phyloP scores from a whole-genome alignment of 1,140 invertebrate species.

The Macrostomum lignano region DNA sequence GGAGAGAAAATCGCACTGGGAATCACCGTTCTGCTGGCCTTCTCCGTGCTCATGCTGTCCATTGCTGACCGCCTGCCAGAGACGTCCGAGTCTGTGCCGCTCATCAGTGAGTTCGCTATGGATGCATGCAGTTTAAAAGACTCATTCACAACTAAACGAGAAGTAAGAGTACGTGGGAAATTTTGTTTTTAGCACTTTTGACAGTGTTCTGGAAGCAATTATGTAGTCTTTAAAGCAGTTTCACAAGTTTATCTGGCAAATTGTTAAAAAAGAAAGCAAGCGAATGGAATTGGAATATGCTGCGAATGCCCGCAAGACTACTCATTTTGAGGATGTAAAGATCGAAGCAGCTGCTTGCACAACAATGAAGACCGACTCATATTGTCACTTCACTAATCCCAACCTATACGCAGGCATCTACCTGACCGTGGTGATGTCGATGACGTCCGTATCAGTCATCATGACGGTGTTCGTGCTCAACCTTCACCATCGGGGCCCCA shows the following conservation, averaged over 20 bases:
- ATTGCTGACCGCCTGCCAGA: conserved; percentile 35
- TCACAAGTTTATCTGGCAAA: too few species aligned
- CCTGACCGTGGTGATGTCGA: conserved; percentile 24
- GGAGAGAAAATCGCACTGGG: conserved; percentile 35
- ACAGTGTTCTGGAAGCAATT: too few species aligned
- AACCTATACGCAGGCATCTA: too few species aligned
- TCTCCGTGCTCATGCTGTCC: conserved; percentile 34
- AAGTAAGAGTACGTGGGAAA: background rate
- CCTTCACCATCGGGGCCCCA: conserved; percentile 18
- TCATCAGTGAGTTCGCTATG: conserved; percentile 28
- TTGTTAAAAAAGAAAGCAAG: too few species aligned
- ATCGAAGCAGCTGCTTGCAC: too few species aligned
- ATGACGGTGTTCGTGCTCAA: conserved; percentile 25
- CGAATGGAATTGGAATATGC: too few species aligned
- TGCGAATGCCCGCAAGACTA: too few species aligned
- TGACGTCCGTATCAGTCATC: conserved; percentile 25
- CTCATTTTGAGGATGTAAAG: too few species aligned
- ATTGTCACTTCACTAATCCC: too few species aligned
- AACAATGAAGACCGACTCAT: too few species aligned
- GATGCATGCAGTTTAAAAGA: background rate
- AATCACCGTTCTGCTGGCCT: conserved; percentile 33
- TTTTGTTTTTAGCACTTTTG: background rate
- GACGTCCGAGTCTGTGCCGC: conserved; percentile 34
- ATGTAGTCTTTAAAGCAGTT: too few species aligned
- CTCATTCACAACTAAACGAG: background rate